Evolutionary conservation across 2,888 invertebrate genomes (phyloP).

Genomic region (Odontothrips loti): DNA sequence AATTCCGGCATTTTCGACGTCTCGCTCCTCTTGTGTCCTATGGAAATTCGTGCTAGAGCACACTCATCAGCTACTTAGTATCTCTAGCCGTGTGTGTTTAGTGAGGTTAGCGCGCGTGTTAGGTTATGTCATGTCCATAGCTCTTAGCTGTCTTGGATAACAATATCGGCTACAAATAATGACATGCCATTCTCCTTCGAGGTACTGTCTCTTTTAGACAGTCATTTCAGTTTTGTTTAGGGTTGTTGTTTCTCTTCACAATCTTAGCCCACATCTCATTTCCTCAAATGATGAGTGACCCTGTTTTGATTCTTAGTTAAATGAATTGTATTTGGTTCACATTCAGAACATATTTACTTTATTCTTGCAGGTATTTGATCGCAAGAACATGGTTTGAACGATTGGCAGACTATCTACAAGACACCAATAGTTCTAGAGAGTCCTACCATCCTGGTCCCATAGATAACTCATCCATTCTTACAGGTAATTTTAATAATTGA

Average conservation of each 20-base stretch:
- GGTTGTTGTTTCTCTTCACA: not conserved
- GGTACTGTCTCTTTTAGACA: too few relatives aligned
- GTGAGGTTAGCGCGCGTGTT: constrained; percentile 1
- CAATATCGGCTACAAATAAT: not conserved
- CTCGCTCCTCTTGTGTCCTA: not conserved
- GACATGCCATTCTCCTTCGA: not conserved
- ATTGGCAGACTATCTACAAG: not conserved
- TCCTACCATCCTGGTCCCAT: constrained; percentile 47
- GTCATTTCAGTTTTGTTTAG: not conserved
- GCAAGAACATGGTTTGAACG: not conserved
- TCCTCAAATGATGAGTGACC: not conserved
- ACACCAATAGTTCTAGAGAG: constrained; percentile 11
- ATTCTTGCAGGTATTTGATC: not conserved
- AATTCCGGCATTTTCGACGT: not conserved
- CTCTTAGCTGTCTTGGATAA: not conserved
- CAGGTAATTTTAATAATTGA: not conserved
- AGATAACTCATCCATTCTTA: constrained; percentile 43
- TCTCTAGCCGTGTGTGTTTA: not conserved
- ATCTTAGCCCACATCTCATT: not conserved
- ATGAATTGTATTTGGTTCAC: not conserved
- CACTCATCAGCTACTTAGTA: too few relatives aligned
- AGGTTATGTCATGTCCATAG: not conserved
- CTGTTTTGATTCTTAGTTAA: not conserved
- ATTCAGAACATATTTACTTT: not conserved
- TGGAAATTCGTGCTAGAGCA: too few relatives aligned